Conservation (phyloP, 2,797 vertebrate genomes). For the Oophaga sylvatica region DNA sequence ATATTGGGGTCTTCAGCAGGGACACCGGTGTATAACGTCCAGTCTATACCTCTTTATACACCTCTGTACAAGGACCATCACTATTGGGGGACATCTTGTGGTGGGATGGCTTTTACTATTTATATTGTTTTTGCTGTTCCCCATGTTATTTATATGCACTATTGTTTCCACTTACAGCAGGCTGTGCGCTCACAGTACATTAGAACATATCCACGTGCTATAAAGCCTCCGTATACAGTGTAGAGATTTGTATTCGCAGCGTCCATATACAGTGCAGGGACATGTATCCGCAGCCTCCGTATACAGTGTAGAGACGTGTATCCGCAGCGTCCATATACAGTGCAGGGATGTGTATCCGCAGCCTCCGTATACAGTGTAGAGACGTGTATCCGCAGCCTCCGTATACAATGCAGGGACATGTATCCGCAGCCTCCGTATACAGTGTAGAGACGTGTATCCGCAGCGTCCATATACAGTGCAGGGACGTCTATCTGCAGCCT, state of each 20-base stretch:
- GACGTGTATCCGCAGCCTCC: neutral
- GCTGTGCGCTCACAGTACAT: no score
- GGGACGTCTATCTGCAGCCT: neutral
- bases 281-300: neutral
- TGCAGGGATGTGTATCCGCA: neutral
- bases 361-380: neutral
- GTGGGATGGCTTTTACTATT: no score
- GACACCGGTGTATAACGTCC: no score
- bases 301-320: neutral
- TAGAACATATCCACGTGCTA: no score
- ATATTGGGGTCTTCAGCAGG: no score
- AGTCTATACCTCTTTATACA: no score
- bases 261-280: neutral
- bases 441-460: neutral
- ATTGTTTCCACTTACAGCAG: no score
- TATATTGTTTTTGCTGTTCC: no score
- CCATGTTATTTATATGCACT: no score
- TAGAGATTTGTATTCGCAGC: neutral
- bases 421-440: neutral
- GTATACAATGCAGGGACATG: neutral
- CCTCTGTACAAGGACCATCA: no score
- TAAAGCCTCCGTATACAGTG: neutral
- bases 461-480: neutral
- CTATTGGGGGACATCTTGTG: no score
- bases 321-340: neutral